phyloP scores from a whole-genome alignment of 2,888 invertebrate genomes.

The Hesperia comma region DNA sequence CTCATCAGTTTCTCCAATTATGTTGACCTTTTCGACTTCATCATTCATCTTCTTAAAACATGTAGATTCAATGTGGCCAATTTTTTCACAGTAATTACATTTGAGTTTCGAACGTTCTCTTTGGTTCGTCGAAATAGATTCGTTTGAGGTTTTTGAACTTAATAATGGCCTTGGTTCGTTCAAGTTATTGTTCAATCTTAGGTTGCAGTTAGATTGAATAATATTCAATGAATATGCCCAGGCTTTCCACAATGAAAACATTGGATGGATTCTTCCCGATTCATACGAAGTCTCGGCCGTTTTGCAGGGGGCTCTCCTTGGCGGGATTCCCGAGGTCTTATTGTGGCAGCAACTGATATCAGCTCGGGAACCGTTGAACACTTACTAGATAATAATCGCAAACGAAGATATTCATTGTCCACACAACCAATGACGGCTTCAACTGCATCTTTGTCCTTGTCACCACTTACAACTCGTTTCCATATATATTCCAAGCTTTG shows the following conservation, averaged over 20 bases:
- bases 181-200: too few species aligned
- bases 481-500: conserved; percentile 36
- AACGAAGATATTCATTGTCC: conserved; percentile 31
- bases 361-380: conserved; percentile 30
- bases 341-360: conserved; percentile 22
- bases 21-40: too few species aligned
- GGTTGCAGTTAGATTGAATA: conserved; percentile 2
- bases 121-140: not conserved
- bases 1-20: too few species aligned
- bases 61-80: too few species aligned
- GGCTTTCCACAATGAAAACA: conserved; percentile 14
- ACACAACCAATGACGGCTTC: conserved; percentile 38
- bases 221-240: too few species aligned
- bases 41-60: too few species aligned
- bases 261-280: not conserved
- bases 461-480: conserved; percentile 31
- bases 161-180: too few species aligned
- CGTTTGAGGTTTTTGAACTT: too few species aligned
- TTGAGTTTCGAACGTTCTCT: conserved; percentile 15
- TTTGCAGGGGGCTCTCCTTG: conserved; percentile 14
- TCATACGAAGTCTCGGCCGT: not conserved
- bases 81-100: too few species aligned
- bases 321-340: not conserved
- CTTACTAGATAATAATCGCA: conserved; percentile 33
- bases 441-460: conserved; percentile 36